Conservation (phyloP, 2,797 vertebrate genomes). For the Eospalax fontanierii region DNA sequence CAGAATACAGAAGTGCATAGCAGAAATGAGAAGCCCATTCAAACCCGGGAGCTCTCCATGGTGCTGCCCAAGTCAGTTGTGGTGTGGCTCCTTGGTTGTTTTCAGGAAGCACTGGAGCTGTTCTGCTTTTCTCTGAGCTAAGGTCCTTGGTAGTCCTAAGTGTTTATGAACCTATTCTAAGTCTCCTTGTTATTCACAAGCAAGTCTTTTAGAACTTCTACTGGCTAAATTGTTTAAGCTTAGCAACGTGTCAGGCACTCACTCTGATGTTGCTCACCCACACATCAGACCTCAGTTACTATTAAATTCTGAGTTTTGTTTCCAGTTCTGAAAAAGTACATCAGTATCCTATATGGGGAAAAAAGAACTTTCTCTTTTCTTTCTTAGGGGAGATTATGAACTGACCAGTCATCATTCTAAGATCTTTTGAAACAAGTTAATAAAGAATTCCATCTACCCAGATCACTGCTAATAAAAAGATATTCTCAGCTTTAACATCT, state of each 20-base stretch:
- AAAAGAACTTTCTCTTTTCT: not conserved
- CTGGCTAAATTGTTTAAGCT: no score
- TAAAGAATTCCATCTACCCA: not conserved
- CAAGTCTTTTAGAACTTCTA: no score
- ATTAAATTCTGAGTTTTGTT: no score
- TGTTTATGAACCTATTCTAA: not conserved
- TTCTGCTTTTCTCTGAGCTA: not conserved
- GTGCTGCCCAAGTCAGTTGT: conserved; percentile 18
- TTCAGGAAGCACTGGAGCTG: not conserved
- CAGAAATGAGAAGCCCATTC: no score
- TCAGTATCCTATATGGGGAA: not conserved
- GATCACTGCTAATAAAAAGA: not conserved
- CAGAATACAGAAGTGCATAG: not conserved
- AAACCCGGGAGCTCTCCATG: conserved; percentile 62
- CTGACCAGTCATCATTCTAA: not conserved
- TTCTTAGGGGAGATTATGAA: not conserved
- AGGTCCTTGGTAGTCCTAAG: not conserved
- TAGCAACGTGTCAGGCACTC: no score
- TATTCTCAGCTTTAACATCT: not conserved
- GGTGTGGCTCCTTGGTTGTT: not conserved
- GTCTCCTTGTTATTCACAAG: no score
- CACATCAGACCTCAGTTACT: no score
- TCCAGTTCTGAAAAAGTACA: not conserved
- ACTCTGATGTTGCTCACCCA: no score
- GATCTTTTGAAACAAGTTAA: not conserved